Percentiles rank a stretch among this genome's conserved stretches.
phyloP scores from a whole-genome alignment of 2,888 invertebrate genomes.

The Drosophila ezoana region DNA sequence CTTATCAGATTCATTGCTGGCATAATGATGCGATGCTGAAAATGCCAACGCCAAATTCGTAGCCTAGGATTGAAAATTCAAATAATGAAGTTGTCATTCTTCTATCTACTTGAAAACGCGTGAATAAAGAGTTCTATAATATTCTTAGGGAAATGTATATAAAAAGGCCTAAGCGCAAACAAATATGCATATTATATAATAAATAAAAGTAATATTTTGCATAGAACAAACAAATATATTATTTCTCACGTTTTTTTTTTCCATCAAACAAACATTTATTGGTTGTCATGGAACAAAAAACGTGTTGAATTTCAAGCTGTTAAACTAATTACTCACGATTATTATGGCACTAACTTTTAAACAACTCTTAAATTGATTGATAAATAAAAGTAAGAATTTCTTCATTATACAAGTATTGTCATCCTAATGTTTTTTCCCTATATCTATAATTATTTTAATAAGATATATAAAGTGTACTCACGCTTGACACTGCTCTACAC shows the following conservation, averaged over 20 bases:
- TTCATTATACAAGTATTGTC: too few species aligned
- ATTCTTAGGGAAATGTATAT: not conserved
- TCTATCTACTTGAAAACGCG: not conserved
- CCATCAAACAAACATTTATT: not conserved
- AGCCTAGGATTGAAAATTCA: slow-evolving; percentile 60
- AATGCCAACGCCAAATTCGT: slow-evolving; percentile 26
- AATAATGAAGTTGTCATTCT: slow-evolving; percentile 47
- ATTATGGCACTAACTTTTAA: too few species aligned
- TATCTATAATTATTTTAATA: not conserved
- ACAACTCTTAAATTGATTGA: too few species aligned
- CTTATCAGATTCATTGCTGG: slow-evolving; percentile 78
- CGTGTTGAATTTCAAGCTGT: not conserved
- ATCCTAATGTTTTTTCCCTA: too few species aligned
- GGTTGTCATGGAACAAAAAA: not conserved
- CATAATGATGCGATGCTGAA: slow-evolving; percentile 65
- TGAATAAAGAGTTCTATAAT: not conserved
- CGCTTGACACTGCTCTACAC: too few species aligned
- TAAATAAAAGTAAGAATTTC: too few species aligned
- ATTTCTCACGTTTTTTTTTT: not conserved
- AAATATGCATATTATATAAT: not conserved
- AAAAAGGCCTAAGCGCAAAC: not conserved
- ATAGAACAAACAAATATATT: not conserved
- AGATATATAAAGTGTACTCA: not conserved
- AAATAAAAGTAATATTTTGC: not conserved
- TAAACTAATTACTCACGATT: too few species aligned